Base-by-base conservation (phyloP, 1,140 invertebrate genomes). In the Drosophila oshimai region DNA sequence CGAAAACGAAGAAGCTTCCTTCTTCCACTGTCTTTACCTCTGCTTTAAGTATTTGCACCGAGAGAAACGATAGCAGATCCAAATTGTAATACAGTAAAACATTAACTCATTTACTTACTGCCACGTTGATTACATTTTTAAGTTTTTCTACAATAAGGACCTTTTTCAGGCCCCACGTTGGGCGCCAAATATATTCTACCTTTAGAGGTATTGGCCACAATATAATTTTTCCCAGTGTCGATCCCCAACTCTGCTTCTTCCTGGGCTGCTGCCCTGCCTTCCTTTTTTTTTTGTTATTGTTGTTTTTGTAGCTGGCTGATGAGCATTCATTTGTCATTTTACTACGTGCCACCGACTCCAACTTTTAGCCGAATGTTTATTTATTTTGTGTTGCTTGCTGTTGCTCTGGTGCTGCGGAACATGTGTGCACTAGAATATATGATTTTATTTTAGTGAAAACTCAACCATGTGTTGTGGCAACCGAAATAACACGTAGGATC, bases 241-340 rank as follows among this genome's bases (percentile, higher is more conserved):
- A n/a, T 15, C 12, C 13, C 49, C 24, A 37, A 51, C 47, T 64
- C 51, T 51, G 76, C 65, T 54, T 72, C 26, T 55, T 64, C 58
- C 42, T 64, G 26, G 33, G 42, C 31, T 70, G 70, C 39, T 72
- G 47, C 42, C 45, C 31, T 79, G 57, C 37, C 79, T 79, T 72
- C 65, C 73, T 67, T n/a, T n/a, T n/a, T n/a, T n/a, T n/a, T n/a
- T n/a, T n/a, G n/a, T n/a, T 53, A 45, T 74, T 77, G 45, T 76
- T 78, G 58, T 53, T 69, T 6, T 22, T 55, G 47, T 69, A 41
- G 53, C 50, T 51, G 34, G 47, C 50, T 74, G 81, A 87, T 86
- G 80, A 80, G 78, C 80, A 87, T 86, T 87, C 80, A 86, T 86
- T 86, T 86, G 80, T 86, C 80, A 86, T 86, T 87, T 86, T 87